Conservation (phyloP, 1,140 invertebrate species). For the Fopius arisanus region DNA sequence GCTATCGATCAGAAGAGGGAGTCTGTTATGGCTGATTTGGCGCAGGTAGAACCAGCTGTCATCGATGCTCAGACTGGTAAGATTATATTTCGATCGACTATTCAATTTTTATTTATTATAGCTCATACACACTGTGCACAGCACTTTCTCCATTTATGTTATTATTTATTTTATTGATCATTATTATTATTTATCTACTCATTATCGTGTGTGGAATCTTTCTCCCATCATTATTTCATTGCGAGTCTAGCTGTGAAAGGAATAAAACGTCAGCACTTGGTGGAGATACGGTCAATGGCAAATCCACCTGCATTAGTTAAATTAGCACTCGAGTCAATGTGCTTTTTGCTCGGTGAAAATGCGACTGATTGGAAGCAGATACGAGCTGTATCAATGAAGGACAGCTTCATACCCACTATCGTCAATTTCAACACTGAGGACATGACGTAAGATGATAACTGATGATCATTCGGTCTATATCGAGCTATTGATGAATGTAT, state of each 20-base stretch:
- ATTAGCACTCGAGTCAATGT: conserved; percentile 94
- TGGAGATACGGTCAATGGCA: conserved; percentile 93
- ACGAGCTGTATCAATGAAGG: conserved; percentile 91
- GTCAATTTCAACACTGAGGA: conserved; percentile 96
- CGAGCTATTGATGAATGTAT: conserved; percentile 17
- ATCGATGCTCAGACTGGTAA: conserved; percentile 96
- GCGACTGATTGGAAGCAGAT: conserved; percentile 95
- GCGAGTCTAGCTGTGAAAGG: conserved; percentile 85
- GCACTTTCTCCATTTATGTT: background rate
- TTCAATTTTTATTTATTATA: background rate
- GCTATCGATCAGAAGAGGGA: conserved; percentile 92
- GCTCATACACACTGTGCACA: background rate
- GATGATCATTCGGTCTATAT: background rate
- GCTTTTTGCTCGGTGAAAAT: conserved; percentile 89
- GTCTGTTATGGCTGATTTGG: conserved; percentile 93
- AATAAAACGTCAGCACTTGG: conserved; percentile 95
- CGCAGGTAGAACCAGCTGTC: conserved; percentile 97
- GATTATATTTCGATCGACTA: conserved; percentile 25
- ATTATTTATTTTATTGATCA: conserved; percentile 4
- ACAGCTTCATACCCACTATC: conserved; percentile 98
- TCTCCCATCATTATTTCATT: conserved; percentile 20
- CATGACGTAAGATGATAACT: conserved; percentile 85
- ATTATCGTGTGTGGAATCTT: background rate
- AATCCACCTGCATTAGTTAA: conserved; percentile 94
- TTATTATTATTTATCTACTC: background rate